Evolutionary conservation across 37 sponge, comb jelly and placozoan species (phyloP).

Genomic region (Axinella damicornis): DNA sequence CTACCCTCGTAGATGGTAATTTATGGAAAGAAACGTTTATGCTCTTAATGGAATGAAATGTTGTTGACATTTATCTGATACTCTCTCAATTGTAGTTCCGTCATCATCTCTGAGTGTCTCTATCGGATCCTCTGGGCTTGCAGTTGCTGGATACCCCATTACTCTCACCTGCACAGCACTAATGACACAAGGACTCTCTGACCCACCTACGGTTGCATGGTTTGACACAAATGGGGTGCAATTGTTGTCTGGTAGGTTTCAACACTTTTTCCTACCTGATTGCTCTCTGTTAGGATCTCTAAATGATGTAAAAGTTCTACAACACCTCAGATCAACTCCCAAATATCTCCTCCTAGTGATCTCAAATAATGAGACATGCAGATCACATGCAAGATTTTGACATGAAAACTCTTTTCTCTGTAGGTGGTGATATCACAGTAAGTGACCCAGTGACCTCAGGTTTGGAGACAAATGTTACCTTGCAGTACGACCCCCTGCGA

Average conservation of each 20-base stretch:
- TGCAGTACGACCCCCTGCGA: conserved; percentile 7
- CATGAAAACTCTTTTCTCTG: too few species aligned
- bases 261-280: too few species aligned
- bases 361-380: too few species aligned
- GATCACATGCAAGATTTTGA: too few species aligned
- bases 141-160: not conserved
- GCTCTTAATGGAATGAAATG: too few species aligned
- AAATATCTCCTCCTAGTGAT: too few species aligned
- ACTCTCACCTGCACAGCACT: not conserved
- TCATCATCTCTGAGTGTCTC: not conserved
- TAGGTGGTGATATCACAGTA: too few species aligned
- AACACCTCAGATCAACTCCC: too few species aligned
- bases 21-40: not conserved
- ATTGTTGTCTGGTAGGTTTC: too few species aligned
- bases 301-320: too few species aligned
- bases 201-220: not conserved
- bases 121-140: too few species aligned
- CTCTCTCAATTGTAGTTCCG: not conserved
- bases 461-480: not conserved
- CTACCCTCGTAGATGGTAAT: not conserved
- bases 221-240: not conserved
- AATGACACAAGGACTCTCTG: not conserved
- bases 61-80: not conserved
- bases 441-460: not conserved
- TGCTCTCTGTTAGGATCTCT: not conserved